A percentile compares a stretch with the other conserved stretches of the same genome.
These are phyloP conservation scores for Erebia palarica DNA, from an alignment of 2,888 invertebrate genomes.

Conservation along the genomic window DNA sequence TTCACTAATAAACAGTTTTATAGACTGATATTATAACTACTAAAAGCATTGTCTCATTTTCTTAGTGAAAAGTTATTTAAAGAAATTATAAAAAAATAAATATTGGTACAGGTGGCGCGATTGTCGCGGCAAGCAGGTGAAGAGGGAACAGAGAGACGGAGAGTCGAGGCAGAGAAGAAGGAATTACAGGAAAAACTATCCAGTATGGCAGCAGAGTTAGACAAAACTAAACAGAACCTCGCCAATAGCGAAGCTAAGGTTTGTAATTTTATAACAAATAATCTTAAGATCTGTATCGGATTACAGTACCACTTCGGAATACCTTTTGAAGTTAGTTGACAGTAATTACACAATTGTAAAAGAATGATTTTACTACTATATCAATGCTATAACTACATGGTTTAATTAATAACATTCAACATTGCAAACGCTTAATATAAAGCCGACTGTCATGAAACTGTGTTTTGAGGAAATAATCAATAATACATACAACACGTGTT, in stretches of 20 bases:
- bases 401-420: no score
- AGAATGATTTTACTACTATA: no score
- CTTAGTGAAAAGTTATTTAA: background rate
- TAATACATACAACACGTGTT: no score
- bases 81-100: background rate
- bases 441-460: no score
- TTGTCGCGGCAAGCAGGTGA: slow-evolving; percentile 92
- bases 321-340: no score
- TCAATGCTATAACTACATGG: no score
- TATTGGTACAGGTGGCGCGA: slow-evolving; percentile 84
- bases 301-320: no score
- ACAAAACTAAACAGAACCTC: slow-evolving; percentile 85
- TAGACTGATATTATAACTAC: background rate
- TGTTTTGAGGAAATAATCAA: no score
- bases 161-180: slow-evolving; percentile 87
- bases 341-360: no score
- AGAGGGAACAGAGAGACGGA: slow-evolving; percentile 90
- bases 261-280: slow-evolving; percentile 33
- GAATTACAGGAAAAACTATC: slow-evolving; percentile 85
- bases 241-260: slow-evolving; percentile 88
- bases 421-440: no score
- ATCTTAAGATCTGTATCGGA: no score
- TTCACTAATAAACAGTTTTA: background rate
- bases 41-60: background rate
- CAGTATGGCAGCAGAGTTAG: slow-evolving; percentile 84